Evolutionary conservation across 2,797 vertebrate genomes (phyloP), one percentile per base, ranked within the genome.

Genomic region (Hypotaenidia philippensis): DNA sequence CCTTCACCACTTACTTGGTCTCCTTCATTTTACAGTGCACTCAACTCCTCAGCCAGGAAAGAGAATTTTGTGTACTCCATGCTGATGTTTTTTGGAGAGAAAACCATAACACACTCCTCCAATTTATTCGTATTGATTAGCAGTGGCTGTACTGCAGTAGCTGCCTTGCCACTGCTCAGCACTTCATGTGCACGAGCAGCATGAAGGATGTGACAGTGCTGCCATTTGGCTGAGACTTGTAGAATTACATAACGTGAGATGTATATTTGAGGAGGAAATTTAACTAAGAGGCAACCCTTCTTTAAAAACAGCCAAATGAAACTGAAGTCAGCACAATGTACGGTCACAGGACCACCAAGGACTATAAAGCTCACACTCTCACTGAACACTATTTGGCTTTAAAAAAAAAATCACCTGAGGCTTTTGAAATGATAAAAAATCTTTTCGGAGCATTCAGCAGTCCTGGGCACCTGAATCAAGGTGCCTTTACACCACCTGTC

Each of bases 151-250:
- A 41, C 27, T 36, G 59, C 59, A 84, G 90, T 86, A 87, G 84
- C 70, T 92, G 66, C 63, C 52, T 78, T 82, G 78, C 52, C 78
- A 41, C 14, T 70, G 81, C 90, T 89, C 89, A 79, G 91, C 59
- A 87, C 47, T 89, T 57, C 8, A 10, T 26, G 60, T 1, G 2
- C 34, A 78, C 1, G 8, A 88, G 47, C 12, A 66, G 75, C 61
- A 64, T 0, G 3, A 40, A 85, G 85, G 59, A 68, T 53, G 31
- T 49, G 49, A 80, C 52, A 89, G 31, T 18, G 50, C 36, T 41
- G 23, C 2, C 1, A 79, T 60, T 84, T 87, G 56, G 40, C 71
- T 85, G 60, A n/a, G 49, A 61, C 13, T 32, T 44, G 32, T 23
- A 74, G 36, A 91, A 82, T 52, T 80, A 52, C 1, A 1, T 45